Evolutionary conservation across 2,888 invertebrate species (phyloP), one percentile per base, ranked within the genome.

Genomic region (Gastrophysa polygoni): DNA sequence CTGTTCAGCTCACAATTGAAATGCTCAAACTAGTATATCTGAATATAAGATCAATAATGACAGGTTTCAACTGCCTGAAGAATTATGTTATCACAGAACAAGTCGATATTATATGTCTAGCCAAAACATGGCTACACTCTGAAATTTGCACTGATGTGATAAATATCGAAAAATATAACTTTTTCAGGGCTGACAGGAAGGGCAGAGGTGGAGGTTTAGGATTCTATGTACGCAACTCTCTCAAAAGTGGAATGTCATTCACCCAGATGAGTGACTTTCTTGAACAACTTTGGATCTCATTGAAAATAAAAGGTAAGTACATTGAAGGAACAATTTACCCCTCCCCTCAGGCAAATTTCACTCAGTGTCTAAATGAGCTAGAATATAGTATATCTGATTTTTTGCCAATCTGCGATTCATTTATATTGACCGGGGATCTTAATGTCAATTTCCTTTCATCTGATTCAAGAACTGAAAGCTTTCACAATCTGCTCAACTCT

Each of bases 271-370:
- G 14, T 24, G 0, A 2, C 6, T 11, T 11, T n/a, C 1, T 49
- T 1, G 28, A 49, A 49, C 49, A 49, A 49, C 28, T 24, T n/a
- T 49, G 49, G 28, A 49, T 49, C n/a, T 49, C 28, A n/a, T 14
- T 49, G 6, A 49, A n/a, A 3, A 24, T 24, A 8, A n/a, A n/a
- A 21, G n/a, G 48, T 6, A 18, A 28, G 4, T 16, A 24, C 24
- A 18, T 7, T 2, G 17, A 16, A 3, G 49, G 49, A 2, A n/a
- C 20, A 2, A 2, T 49, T 1, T 24, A 49, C 28, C 49, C 8
- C n/a, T 16, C 18, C 7, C 49, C 14, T 11, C 1, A n/a, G n/a
- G 5, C 48, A 7, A 20, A 20, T 21, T 14, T 48, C 2, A 24
- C 16, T n/a, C 3, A 5, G 2, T 49, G 49, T 49, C 14, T 24